Evolutionary conservation across 2,888 invertebrate species (phyloP), one percentile per base, ranked within the genome.

Genomic region (Apamea sordens): DNA sequence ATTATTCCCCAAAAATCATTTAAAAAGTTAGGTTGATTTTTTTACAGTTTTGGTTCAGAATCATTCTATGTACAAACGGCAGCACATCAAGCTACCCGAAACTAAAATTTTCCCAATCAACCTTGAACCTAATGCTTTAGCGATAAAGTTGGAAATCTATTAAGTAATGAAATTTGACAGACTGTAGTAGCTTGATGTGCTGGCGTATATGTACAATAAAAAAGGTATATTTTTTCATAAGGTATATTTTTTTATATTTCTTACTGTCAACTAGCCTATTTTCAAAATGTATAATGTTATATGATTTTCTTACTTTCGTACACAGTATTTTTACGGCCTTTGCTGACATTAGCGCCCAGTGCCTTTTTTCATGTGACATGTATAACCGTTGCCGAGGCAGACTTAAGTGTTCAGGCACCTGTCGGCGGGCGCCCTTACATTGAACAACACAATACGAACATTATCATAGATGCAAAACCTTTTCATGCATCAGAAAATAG

Each of bases 361-460:
- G 70, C 32, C 50, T 32, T 70, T 69, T 69, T 32, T 70, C 50
- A 8, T 44, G n/a, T 41, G 72, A 64, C 68, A 69, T 32, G 36
- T 41, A 41, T 7, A 72, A 24, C 70, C 56, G 70, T 70, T 70
- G 70, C 32, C 10, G 53, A 18, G 56, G 74, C 41, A 68, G 70
- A 41, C 73, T 67, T 73, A 73, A 71, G 41, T 68, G 68, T 61
- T 56, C 59, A n/a, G 67, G 67, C 67, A 67, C 67, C 67, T 67
- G 41, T 67, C 41, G n/a, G 67, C 67, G 67, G 67, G 18, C 67
- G n/a, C 41, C 67, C 41, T 67, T 32, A 50, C 28, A 44, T 36
- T 71, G 24, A 50, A 71, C 50, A 67, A 67, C 10, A 67, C 10
- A 44, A 67, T 15, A 41, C 8, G 41, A n/a, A 44, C n/a, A 44